Base-by-base conservation (phyloP, 2,888 invertebrate species). In the Lepetodrilus schrolli region DNA sequence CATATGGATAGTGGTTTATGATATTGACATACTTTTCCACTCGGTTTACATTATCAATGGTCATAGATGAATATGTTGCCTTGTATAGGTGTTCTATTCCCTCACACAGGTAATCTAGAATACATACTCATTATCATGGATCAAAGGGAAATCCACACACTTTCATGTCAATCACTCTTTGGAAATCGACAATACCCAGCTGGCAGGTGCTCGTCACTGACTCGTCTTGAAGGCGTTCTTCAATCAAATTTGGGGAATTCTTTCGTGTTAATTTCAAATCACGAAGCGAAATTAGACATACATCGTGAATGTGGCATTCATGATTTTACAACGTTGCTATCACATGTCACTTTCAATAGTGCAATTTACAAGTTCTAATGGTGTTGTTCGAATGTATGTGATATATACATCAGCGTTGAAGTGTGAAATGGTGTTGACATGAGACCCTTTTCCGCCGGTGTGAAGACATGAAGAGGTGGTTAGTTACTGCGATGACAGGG, bases 81-180 rank as follows among this genome's bases (percentile, higher is more conserved):
- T n/a, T n/a, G n/a, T n/a, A n/a, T n/a, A n/a, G n/a, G n/a, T n/a
- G n/a, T n/a, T n/a, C n/a, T n/a, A n/a, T n/a, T n/a, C n/a, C n/a
- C n/a, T n/a, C n/a, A n/a, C n/a, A n/a, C n/a, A n/a, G n/a, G n/a
- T 43, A 43, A 43, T 43, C 43, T 17, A 43, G 30, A 58, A 58
- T 58, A 30, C n/a, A n/a, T 30, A 30, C 26, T n/a, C 34, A 34
- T 58, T 58, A 26, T 58, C n/a, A 30, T 17, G 7, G 26, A 58
- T 58, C 58, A 58, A 58, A 58, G 58, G 7, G 58, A 23, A 48
- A n/a, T 23, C 30, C 26, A 23, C n/a, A 58, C 58, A 58, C 58
- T 17, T 58, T 58, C 58, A 30, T 58, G 58, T 58, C 58, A 58
- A 58, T 34, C 34, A 30, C 58, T 30, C 58, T 58, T 58, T 58